phyloP scores from a whole-genome alignment of 1,140 invertebrate species.

The Drosophila sp. region DNA sequence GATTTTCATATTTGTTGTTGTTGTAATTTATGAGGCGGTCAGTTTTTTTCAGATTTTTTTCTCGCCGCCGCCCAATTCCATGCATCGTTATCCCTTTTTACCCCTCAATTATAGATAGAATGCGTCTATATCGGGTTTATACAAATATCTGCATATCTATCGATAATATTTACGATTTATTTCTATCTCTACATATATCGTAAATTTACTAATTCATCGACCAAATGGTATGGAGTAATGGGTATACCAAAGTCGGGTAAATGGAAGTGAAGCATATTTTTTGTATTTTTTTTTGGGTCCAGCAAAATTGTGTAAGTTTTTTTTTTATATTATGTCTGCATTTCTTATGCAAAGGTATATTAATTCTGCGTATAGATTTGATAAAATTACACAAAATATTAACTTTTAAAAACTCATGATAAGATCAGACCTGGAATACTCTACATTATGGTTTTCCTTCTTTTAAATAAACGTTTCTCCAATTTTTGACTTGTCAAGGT shows the following conservation, averaged over 20 bases:
- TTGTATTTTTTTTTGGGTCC: background rate
- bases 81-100: slow-evolving; percentile 13
- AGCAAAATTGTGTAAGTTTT: slow-evolving; percentile 29
- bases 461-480: too few species aligned
- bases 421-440: too few species aligned
- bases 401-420: too few species aligned
- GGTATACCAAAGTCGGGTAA: background rate
- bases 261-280: background rate
- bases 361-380: slow-evolving; percentile 69
- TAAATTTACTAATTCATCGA: background rate
- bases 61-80: slow-evolving; percentile 1
- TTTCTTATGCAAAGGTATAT: slow-evolving; percentile 47
- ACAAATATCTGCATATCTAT: background rate
- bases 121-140: background rate
- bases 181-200: background rate
- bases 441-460: too few species aligned
- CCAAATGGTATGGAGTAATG: background rate
- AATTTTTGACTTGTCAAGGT: too few species aligned
- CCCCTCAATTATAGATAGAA: background rate
- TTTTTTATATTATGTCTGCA: slow-evolving; percentile 30
- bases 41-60: slow-evolving; percentile 50
- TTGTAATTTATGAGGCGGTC: slow-evolving; percentile 76
- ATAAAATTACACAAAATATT: too few species aligned
- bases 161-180: background rate
- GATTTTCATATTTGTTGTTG: slow-evolving; percentile 53